A percentile compares a stretch with the other conserved stretches of the same genome.
phyloP scores from a whole-genome alignment of 37 sponge, comb jelly and placozoan genomes.

The Haliclona indistincta region DNA sequence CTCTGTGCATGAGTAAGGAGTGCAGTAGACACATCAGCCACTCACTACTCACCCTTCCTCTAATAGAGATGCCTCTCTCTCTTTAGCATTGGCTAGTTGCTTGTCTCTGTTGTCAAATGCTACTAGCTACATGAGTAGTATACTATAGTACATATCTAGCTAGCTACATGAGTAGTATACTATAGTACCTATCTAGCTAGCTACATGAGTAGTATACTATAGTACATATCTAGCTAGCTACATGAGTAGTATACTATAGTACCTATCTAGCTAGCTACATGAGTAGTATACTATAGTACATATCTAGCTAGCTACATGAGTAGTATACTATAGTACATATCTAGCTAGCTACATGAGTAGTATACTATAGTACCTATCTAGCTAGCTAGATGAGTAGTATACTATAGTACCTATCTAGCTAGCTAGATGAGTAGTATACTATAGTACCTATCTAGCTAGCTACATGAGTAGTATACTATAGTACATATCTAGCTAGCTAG shows the following conservation, averaged over 20 bases:
- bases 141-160: not conserved
- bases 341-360: not conserved
- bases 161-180: not conserved
- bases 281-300: not conserved
- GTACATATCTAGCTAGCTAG: not conserved
- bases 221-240: not conserved
- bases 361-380: no score
- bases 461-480: not conserved
- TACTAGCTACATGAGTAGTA: slow-evolving; percentile 12
- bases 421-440: not conserved
- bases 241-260: not conserved
- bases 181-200: not conserved
- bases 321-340: not conserved
- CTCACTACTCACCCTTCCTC: slow-evolving; percentile 51
- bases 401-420: not conserved
- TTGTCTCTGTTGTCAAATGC: slow-evolving; percentile 14
- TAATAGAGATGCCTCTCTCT: slow-evolving; percentile 63
- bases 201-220: not conserved
- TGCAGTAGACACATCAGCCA: not conserved
- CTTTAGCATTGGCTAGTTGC: slow-evolving; percentile 34
- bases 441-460: not conserved
- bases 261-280: not conserved
- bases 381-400: not conserved
- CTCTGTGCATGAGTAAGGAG: slow-evolving; percentile 18
- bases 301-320: not conserved